Base-by-base conservation (phyloP, 2,888 invertebrate species). In the Cinara cedri region DNA sequence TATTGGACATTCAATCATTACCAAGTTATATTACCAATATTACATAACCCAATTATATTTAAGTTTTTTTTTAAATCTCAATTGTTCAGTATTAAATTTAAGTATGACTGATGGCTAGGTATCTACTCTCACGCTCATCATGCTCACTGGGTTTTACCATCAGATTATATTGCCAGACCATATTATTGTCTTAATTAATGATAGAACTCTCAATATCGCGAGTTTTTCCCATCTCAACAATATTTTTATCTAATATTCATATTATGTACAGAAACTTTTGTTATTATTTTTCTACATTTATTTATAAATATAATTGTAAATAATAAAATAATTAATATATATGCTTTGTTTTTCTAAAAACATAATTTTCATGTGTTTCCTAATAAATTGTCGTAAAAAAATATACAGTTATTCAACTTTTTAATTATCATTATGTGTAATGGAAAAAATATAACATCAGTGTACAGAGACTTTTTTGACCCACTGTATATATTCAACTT, bases 231-330 rank as follows among this genome's bases (percentile, higher is more conserved):
- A 34, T 34, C 34, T 34, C 34, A 34, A 34, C 6, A 34, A 3
- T 34, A 34, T 34, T 34, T 34, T 34, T 34, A 34, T 34, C 34
- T 34, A 6, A 34, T 34, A 34, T 34, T 34, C 54, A 54, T 54
- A 54, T 54, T 54, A 54, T 57, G 57, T 57, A 57, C 21, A 21
- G 57, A 57, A 13, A 55, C 55, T 55, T 55, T 55, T 55, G 55
- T 21, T 55, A 13, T 55, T 55, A 11, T 55, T 55, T 55, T 55
- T 11, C 21, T 55, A 55, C 19, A 21, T 21, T 55, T 55, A 10
- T 55, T 55, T 9, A 55, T 55, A 55, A 13, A 13, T 55, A 55
- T 55, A 11, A 9, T 21, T 55, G 21, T 55, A 21, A 55, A 24
- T 55, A 55, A 21, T 55, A 55, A 55, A 55, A 55, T 55, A 55